Percentiles rank a stretch among this genome's conserved stretches.
Evolutionary conservation across 1,140 invertebrate genomes (phyloP).

Genomic region (Drosophila kohkoa): DNA sequence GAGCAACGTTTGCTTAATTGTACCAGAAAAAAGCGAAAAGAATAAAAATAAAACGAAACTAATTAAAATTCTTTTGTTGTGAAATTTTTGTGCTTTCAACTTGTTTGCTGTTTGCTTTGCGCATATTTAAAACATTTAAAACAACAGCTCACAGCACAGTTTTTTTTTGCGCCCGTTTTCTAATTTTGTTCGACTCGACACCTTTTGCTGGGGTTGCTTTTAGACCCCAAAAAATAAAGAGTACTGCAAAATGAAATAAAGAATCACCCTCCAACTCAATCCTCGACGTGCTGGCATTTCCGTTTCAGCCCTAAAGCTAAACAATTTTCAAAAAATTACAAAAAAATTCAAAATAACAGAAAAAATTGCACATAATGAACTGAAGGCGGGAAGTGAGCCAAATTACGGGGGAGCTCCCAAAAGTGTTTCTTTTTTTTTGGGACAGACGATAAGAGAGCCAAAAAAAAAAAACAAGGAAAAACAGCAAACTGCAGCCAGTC

Average conservation of each 20-base stretch:
- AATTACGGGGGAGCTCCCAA: slow-evolving; percentile 10
- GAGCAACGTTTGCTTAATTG: slow-evolving; percentile 25
- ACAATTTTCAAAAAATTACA: slow-evolving; percentile 53
- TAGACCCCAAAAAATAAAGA: slow-evolving; percentile 1
- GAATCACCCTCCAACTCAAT: slow-evolving; percentile 23
- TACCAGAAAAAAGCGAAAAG: slow-evolving; percentile 25
- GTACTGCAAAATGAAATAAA: slow-evolving; percentile 11
- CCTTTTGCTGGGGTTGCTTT: slow-evolving; percentile 56
- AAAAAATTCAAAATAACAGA: slow-evolving; percentile 30
- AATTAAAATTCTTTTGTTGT: slow-evolving; percentile 74
- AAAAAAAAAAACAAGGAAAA: background rate
- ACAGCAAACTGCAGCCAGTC: slow-evolving; percentile 34
- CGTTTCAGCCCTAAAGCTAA: slow-evolving; percentile 46
- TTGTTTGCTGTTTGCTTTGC: slow-evolving; percentile 29
- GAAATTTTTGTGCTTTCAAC: slow-evolving; percentile 20
- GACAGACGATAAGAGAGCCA: slow-evolving; percentile 27
- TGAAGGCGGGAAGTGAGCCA: slow-evolving; percentile 28
- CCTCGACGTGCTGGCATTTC: slow-evolving; percentile 72
- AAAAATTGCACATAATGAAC: slow-evolving; percentile 75
- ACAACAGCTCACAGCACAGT: slow-evolving; percentile 40
- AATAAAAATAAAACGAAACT: slow-evolving; percentile 51
- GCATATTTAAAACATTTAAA: slow-evolving; percentile 70
- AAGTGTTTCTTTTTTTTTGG: slow-evolving; percentile 15
- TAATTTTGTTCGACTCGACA: slow-evolving; percentile 70
- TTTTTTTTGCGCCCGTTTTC: slow-evolving; percentile 41